Evolutionary conservation across 2,113 vertebrate genomes (phyloP), one percentile per base, ranked within the genome.

Genomic region (Catharus bicknelli): DNA sequence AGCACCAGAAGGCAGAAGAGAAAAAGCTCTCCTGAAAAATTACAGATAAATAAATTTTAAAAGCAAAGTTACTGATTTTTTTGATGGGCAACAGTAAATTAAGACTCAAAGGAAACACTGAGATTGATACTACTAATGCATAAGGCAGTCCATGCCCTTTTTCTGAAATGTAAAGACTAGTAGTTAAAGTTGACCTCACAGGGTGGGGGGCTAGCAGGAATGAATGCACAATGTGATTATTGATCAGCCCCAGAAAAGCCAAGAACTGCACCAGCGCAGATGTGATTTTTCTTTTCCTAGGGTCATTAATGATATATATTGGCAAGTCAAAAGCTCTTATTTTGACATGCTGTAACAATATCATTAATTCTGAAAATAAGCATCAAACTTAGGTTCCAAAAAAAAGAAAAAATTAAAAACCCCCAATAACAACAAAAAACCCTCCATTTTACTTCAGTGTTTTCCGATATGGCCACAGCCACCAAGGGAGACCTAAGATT

Each of bases 181-280:
- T 43, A 81, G 93, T 86, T 93, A 93, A 85, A 81, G 53, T 87
- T 83, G 93, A 95, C 85, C 91, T 92, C 32, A 0, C 1, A 0
- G 86, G 43, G 48, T 83, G 32, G 61, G 55, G 79, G 91, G 38
- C 22, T 70, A 42, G 30, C 2, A 6, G 47, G 84, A 87, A 92
- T 93, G 80, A 95, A 93, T 88, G 75, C 83, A 94, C 84, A 94
- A 83, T 79, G 45, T 59, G 67, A 95, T 96, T 92, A 96, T 74
- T 90, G 91, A 86, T 94, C 79, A 91, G 76, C 25, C 68, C 86
- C 88, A 84, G 81, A 80, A 94, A 93, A 80, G 64, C 54, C 86
- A 92, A 91, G 66, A 82, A 88, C 61, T 73, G 75, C 87, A 81
- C 4, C 8, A 67, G 51, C 54, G 53, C 73, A 88, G 90, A 86